Evolutionary conservation across 2,888 invertebrate genomes (phyloP).

Genomic region (Nemurella pictetii): DNA sequence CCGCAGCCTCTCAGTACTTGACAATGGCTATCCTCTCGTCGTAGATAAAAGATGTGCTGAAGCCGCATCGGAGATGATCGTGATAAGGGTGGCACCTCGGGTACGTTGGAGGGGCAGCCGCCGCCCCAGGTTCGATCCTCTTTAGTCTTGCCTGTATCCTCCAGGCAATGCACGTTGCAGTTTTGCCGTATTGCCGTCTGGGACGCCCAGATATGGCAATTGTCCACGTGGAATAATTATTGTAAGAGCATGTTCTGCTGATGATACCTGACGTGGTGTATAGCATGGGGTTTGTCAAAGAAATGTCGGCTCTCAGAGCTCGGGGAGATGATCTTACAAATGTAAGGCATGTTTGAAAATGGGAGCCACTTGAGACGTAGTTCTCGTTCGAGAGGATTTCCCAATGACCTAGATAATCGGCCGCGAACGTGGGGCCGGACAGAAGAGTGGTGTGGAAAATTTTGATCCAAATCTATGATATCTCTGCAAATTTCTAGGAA

Average conservation of each 20-base stretch:
- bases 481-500: not conserved
- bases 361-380: not conserved
- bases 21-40: slow-evolving; percentile 2
- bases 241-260: not conserved
- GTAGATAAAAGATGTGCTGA: slow-evolving; percentile 25
- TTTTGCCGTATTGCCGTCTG: too few relatives aligned
- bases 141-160: too few relatives aligned
- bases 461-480: not conserved
- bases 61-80: slow-evolving; percentile 11
- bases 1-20: not conserved
- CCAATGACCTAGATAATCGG: not conserved
- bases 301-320: not conserved
- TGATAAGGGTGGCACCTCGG: slow-evolving; percentile 10
- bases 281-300: not conserved
- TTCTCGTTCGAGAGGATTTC: not conserved
- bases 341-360: not conserved
- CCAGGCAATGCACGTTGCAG: too few relatives aligned
- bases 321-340: not conserved
- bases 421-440: not conserved
- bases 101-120: not conserved
- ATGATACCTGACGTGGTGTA: not conserved
- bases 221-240: slow-evolving; percentile 2
- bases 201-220: not conserved
- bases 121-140: too few relatives aligned
- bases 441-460: not conserved